phyloP scores from a whole-genome alignment of 2,888 invertebrate species.

The Hipparchia sbordonii region DNA sequence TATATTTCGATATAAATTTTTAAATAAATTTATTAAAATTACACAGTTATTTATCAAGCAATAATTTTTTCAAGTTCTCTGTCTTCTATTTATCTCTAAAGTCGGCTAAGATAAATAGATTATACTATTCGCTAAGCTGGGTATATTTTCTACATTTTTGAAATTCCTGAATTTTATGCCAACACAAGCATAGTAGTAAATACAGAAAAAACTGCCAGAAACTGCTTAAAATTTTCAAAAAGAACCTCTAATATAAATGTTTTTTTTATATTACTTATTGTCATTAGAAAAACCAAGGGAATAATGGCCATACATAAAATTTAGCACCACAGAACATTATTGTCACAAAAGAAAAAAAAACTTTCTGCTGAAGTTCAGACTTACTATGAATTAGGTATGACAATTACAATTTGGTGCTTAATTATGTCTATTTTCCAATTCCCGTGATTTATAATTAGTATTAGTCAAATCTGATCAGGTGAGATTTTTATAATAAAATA shows the following conservation, averaged over 20 bases:
- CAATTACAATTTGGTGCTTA: background rate
- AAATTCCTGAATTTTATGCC: background rate
- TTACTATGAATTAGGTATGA: background rate
- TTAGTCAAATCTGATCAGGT: conserved; percentile 7
- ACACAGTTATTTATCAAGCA: background rate
- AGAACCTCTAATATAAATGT: background rate
- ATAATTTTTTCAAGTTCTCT: background rate
- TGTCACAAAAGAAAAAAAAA: background rate
- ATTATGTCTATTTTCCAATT: background rate
- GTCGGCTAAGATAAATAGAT: background rate
- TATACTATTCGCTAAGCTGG: background rate
- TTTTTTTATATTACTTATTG: background rate
- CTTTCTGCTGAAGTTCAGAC: background rate
- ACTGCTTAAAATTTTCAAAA: conserved; percentile 13
- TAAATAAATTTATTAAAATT: conserved; percentile 1
- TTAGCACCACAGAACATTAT: background rate
- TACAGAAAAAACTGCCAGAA: background rate
- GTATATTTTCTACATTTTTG: background rate
- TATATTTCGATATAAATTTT: conserved; percentile 15
- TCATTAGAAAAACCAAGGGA: background rate
- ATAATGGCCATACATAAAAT: background rate
- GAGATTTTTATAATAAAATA: background rate
- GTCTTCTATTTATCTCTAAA: background rate
- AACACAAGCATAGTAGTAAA: background rate
- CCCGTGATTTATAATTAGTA: background rate